A percentile compares a stretch with the other conserved stretches of the same genome.
These are phyloP conservation scores for Sciaenops ocellatus DNA, from an alignment of 2,797 vertebrate genomes.

Conservation along the genomic window DNA sequence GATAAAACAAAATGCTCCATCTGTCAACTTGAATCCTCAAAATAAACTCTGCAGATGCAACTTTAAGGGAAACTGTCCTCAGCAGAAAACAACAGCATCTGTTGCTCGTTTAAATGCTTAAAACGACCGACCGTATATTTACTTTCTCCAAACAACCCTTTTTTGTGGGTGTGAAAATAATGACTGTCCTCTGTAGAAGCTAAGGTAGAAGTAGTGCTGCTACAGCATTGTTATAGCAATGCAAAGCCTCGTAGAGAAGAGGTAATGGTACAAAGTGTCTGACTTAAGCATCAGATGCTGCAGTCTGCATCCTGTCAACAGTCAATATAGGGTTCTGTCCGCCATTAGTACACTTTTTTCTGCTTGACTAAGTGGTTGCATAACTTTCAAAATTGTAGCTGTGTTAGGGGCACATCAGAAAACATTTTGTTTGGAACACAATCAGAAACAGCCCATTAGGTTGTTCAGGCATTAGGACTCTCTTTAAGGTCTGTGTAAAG, in stretches of 20 bases:
- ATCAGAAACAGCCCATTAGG: not conserved
- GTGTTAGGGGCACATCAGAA: not conserved
- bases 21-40: not conserved
- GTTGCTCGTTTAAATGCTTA: not conserved
- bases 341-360: not conserved
- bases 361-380: not conserved
- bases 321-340: not conserved
- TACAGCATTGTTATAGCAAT: not conserved
- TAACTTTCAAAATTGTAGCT: not conserved
- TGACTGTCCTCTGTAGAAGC: constrained; percentile 5
- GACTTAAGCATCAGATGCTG: not conserved
- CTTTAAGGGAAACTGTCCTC: not conserved
- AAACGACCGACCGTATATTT: not conserved
- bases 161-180: not conserved
- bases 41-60: not conserved
- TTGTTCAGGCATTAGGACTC: not conserved
- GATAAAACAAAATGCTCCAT: not conserved
- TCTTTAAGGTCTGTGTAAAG: too few species aligned
- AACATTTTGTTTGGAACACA: too few species aligned
- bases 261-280: not conserved
- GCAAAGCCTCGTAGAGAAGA: not conserved
- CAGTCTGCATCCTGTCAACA: not conserved
- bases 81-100: constrained; percentile 3
- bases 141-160: not conserved
- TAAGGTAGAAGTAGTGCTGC: not conserved